A percentile compares a stretch with the other conserved stretches of the same genome.
phyloP scores from a whole-genome alignment of 2,888 invertebrate species.

The Melinaea marsaeus region DNA sequence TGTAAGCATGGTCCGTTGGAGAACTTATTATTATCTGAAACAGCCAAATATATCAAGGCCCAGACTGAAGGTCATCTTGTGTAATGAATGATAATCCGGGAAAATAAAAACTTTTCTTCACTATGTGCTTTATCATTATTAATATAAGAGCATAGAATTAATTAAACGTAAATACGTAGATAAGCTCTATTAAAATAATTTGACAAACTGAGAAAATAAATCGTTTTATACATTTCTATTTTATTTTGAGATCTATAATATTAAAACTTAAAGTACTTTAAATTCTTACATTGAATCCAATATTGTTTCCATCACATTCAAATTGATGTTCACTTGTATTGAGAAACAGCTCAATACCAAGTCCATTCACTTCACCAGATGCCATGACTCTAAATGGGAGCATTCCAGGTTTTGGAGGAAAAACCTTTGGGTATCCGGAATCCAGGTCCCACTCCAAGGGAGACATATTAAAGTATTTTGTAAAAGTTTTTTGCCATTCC shows the following conservation, averaged over 20 bases:
- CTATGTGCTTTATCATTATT: no score
- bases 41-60: background rate
- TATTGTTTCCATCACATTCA: constrained; percentile 63
- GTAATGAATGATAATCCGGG: no score
- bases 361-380: constrained; percentile 63
- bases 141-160: no score
- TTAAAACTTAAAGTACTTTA: no score
- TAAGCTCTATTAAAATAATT: no score
- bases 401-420: constrained; percentile 53
- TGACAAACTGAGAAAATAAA: no score
- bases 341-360: constrained; percentile 63
- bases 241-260: no score
- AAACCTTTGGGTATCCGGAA: constrained; percentile 60
- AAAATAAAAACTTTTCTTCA: no score
- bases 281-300: constrained; percentile 64
- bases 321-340: constrained; percentile 67
- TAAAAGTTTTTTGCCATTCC: constrained; percentile 57
- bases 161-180: no score
- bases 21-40: constrained; percentile 61
- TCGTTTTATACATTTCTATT: no score
- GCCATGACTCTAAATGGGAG: constrained; percentile 60
- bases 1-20: constrained; percentile 67
- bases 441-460: constrained; percentile 59
- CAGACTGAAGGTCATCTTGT: background rate
- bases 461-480: constrained; percentile 37